Evolutionary conservation across 2,797 vertebrate species (phyloP).

Genomic region (Rhodeus uyekii): DNA sequence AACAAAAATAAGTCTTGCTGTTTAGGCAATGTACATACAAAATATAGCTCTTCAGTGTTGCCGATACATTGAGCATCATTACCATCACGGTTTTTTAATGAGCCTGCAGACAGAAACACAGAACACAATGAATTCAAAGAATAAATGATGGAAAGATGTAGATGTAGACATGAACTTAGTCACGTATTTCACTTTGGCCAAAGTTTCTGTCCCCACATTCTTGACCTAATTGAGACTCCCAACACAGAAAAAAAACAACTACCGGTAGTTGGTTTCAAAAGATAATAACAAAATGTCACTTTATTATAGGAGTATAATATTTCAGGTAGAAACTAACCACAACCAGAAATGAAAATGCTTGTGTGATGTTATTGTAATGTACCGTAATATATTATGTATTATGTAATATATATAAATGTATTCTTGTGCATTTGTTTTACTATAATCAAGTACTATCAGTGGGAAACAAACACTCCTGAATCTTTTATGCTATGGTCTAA

Average conservation of each 20-base stretch:
- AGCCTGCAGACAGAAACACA: neutral
- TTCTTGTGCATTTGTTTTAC: neutral
- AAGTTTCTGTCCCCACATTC: neutral
- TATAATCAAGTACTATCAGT: neutral
- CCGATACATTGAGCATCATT: slow-evolving; percentile 18
- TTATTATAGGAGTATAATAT: neutral
- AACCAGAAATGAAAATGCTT: neutral
- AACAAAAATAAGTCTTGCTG: slow-evolving; percentile 1
- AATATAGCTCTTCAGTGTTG: neutral
- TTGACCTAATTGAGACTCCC: neutral
- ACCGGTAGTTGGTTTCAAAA: neutral
- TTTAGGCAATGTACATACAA: slow-evolving; percentile 8
- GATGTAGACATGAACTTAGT: neutral
- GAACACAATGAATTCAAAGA: neutral
- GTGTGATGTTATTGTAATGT: neutral
- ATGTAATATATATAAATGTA: no score
- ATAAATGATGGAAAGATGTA: neutral
- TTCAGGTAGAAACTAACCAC: neutral
- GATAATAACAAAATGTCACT: neutral
- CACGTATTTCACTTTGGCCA: neutral
- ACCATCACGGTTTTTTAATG: slow-evolving; percentile 19
- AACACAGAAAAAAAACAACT: neutral
- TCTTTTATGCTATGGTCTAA: neutral
- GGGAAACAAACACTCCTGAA: neutral
- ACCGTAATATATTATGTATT: no score